phyloP scores from a whole-genome alignment of 2,113 vertebrate species.

The Microcebus lehilahytsara region DNA sequence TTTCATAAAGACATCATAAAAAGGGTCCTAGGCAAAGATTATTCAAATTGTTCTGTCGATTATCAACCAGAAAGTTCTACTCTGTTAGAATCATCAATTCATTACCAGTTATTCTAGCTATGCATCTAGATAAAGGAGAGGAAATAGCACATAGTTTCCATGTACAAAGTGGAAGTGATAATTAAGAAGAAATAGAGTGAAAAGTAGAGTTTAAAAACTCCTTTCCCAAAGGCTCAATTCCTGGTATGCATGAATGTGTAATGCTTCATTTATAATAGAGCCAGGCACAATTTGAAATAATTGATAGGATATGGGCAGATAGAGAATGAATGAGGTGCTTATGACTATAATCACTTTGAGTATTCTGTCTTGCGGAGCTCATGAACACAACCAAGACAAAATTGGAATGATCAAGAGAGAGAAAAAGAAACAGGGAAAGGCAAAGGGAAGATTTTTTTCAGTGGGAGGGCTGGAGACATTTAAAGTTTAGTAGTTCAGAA shows the following conservation, averaged over 20 bases:
- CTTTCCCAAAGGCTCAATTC: neutral
- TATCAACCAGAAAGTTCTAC: neutral
- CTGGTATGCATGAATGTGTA: neutral
- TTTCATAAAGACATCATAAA: neutral
- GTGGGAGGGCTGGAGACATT: neutral
- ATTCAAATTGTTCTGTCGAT: neutral
- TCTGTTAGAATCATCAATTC: neutral
- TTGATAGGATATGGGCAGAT: neutral
- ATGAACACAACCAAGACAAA: neutral
- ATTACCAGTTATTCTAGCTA: neutral
- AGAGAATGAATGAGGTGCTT: constrained; percentile 2
- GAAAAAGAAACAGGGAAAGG: neutral
- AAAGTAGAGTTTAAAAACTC: neutral
- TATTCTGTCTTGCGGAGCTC: neutral
- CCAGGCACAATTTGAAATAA: neutral
- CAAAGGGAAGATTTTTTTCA: neutral
- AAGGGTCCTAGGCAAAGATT: neutral
- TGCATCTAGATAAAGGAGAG: neutral
- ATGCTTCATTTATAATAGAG: neutral
- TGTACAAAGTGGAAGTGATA: neutral
- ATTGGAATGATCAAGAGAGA: neutral
- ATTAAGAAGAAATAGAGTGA: neutral
- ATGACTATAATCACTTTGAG: neutral
- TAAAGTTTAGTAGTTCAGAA: neutral
- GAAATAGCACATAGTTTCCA: neutral